phyloP scores from a whole-genome alignment of 2,888 invertebrate genomes.

The Pyrochroa serraticornis region DNA sequence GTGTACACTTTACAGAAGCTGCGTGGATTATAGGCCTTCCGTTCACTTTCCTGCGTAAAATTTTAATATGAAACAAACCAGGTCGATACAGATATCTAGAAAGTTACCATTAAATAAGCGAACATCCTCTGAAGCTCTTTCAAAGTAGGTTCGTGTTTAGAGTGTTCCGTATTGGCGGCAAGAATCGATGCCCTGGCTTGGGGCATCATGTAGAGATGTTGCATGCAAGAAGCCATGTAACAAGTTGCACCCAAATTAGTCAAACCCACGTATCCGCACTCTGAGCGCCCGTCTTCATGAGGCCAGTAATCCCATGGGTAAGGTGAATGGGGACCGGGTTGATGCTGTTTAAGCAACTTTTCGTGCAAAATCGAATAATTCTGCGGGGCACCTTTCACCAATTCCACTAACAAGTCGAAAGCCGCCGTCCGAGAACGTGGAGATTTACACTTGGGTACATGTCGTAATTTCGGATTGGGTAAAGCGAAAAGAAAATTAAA shows the following conservation, averaged over 20 bases:
- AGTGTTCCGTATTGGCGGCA: slow-evolving; percentile 71
- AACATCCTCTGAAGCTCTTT: slow-evolving; percentile 94
- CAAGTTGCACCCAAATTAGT: slow-evolving; percentile 96
- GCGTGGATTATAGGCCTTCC: slow-evolving; percentile 93
- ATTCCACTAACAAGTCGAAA: slow-evolving; percentile 87
- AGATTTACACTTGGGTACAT: slow-evolving; percentile 93
- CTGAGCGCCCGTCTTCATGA: slow-evolving; percentile 91
- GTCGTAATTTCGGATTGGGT: slow-evolving; percentile 82
- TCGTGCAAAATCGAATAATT: slow-evolving; percentile 86
- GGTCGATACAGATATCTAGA: background rate
- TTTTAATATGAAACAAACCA: background rate
- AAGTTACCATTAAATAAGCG: slow-evolving; percentile 79
- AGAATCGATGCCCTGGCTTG: slow-evolving; percentile 86
- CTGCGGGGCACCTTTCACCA: slow-evolving; percentile 82
- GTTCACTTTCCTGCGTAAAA: slow-evolving; percentile 79
- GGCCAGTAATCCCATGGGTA: slow-evolving; percentile 99
- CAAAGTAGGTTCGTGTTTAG: slow-evolving; percentile 82
- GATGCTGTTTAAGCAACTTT: slow-evolving; percentile 85
- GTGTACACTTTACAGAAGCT: slow-evolving; percentile 96
- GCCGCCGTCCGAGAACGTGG: slow-evolving; percentile 87
- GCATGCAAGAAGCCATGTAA: slow-evolving; percentile 97
- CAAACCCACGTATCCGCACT: slow-evolving; percentile 93
- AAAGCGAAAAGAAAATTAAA: slow-evolving; percentile 90
- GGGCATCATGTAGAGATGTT: slow-evolving; percentile 97
- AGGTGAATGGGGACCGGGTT: slow-evolving; percentile 80